phyloP scores from a whole-genome alignment of 2,113 vertebrate genomes.

The Oncorhynchus clarkii region DNA sequence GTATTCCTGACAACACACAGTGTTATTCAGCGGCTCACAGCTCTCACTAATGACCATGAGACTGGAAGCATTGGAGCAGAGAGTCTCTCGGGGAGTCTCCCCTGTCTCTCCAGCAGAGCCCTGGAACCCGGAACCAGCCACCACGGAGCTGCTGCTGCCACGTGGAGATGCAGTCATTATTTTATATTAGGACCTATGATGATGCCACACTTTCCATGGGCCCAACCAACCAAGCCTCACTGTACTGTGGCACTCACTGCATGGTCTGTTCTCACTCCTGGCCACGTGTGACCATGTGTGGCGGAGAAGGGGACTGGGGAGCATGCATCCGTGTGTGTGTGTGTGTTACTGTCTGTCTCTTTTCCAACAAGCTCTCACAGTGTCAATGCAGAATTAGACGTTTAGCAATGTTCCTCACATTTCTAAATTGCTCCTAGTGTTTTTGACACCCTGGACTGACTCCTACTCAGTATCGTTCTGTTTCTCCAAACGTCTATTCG shows the following conservation, averaged over 20 bases:
- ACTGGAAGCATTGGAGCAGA: slow-evolving; percentile 12
- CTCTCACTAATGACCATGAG: slow-evolving; percentile 37
- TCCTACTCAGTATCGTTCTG: too few species aligned
- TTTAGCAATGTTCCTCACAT: too few species aligned
- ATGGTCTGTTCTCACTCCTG: too few species aligned
- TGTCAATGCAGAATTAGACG: too few species aligned
- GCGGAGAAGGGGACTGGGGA: background rate
- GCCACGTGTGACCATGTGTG: too few species aligned
- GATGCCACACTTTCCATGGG: slow-evolving; percentile 49
- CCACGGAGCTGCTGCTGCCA: slow-evolving; percentile 28
- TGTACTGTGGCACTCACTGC: background rate
- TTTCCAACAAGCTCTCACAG: too few species aligned
- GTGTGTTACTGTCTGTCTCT: too few species aligned
- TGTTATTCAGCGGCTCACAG: background rate
- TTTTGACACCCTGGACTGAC: too few species aligned
- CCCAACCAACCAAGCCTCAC: slow-evolving; percentile 22
- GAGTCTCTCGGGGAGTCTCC: background rate
- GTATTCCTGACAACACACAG: background rate
- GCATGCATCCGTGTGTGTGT: background rate
- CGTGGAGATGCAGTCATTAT: background rate
- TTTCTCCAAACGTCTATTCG: too few species aligned
- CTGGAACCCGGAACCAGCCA: slow-evolving; percentile 2
- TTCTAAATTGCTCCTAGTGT: too few species aligned
- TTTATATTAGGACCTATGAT: slow-evolving; percentile 32
- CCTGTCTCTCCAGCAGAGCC: background rate